Evolutionary conservation across 2,113 vertebrate genomes (phyloP).

Genomic region (Ictalurus punctatus): DNA sequence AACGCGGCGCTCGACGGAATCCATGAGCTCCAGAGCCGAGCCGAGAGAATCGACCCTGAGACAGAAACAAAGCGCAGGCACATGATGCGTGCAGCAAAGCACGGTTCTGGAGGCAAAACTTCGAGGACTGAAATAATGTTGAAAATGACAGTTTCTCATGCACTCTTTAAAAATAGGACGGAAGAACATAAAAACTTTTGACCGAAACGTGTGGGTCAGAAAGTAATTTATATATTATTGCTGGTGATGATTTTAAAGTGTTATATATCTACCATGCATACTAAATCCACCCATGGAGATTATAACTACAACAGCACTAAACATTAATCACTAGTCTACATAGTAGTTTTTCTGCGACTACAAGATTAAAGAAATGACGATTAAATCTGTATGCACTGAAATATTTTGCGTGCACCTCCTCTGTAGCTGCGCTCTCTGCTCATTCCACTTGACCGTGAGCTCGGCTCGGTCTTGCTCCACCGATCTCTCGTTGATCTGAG

Average conservation of each 20-base stretch:
- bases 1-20: slow-evolving; percentile 78
- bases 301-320: neutral
- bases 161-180: neutral
- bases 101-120: neutral
- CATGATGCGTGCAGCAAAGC: slow-evolving; percentile 2
- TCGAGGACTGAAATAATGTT: neutral
- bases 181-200: neutral
- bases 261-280: neutral
- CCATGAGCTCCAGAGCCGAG: slow-evolving; percentile 75
- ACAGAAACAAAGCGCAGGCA: slow-evolving; percentile 43
- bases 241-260: neutral
- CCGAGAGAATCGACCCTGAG: slow-evolving; percentile 78
- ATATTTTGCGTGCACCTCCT: slow-evolving; percentile 68
- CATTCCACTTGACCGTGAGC: slow-evolving; percentile 73
- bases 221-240: neutral
- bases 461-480: slow-evolving; percentile 70
- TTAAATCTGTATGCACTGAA: neutral
- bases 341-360: neutral
- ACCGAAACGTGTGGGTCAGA: neutral
- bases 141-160: neutral
- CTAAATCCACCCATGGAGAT: neutral
- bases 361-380: neutral
- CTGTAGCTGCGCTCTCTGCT: slow-evolving; percentile 74
- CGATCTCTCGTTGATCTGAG: slow-evolving; percentile 62
- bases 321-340: neutral